Evolutionary conservation across 2,113 vertebrate genomes (phyloP), one percentile per base, ranked within the genome.

Genomic region (Dromaius novaehollandiae): DNA sequence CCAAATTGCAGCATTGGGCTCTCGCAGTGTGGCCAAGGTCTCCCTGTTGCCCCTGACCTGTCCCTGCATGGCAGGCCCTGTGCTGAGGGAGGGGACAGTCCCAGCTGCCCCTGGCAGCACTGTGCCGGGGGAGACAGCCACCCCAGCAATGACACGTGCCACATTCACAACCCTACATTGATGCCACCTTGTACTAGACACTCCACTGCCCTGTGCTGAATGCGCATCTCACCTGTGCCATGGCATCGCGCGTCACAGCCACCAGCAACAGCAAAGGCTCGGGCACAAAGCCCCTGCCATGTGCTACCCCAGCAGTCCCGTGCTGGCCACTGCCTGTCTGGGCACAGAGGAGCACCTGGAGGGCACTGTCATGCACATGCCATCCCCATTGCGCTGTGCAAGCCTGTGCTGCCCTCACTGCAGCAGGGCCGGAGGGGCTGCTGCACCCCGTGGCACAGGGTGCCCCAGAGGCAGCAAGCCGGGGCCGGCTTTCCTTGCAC

Each of bases 401-500:
- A 73, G n/a, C 24, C 53, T n/a, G 11, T 0, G 1, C 50, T 63
- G 61, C 36, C 40, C 65, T 70, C 19, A 13, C 66, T 48, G 22
- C 42, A 73, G 86, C 40, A 24, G 26, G 80, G n/a, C 6, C 28
- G 9, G 64, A 86, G 50, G 28, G 36, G 90, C 26, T 10, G 3
- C 63, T n/a, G 16, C 1, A 3, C 48, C 53, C 75, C 11, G 13
- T 5, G 14, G 5, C 38, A 14, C 14, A 10, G 32, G 32, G 20
- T 30, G 9, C 5, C 3, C 4, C 44, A 17, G 44, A 17, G 44
- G 44, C 13, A 5, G 14, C 6, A 15, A 46, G 44, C 44, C 14
- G 44, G 28, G 18, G 15, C 10, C 4, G 0, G 0, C 8, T 13
- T 1, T 65, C n/a, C 38, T 83, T 20, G 60, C 18, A 63, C 34